Evolutionary conservation across 2,797 vertebrate genomes (phyloP).

Genomic region (Emys orbicularis): DNA sequence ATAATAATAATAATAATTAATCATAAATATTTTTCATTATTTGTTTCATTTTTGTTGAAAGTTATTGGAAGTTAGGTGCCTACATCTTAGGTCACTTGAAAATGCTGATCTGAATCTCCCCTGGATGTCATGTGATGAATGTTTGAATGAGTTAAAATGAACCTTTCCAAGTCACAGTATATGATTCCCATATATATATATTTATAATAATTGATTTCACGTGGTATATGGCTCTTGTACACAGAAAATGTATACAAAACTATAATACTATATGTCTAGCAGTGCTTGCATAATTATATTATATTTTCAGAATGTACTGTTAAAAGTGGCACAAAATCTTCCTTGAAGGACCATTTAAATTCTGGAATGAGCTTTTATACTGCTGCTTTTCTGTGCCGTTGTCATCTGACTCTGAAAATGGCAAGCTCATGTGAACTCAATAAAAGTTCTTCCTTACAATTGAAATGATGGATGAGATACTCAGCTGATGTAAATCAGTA

Average conservation of each 20-base stretch:
- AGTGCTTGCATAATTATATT: neutral
- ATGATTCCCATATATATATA: neutral
- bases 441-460: rapidly evolving
- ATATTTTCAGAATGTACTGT: neutral
- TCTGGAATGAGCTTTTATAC: neutral
- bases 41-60: neutral
- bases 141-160: neutral
- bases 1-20: neutral
- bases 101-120: neutral
- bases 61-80: neutral
- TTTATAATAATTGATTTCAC: neutral
- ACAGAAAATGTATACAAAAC: neutral
- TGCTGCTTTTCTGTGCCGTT: neutral
- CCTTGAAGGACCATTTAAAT: neutral
- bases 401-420: slow-evolving; percentile 1
- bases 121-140: neutral
- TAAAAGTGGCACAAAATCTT: slow-evolving; percentile 9
- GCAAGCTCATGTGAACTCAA: neutral
- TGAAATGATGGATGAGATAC: neutral
- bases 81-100: neutral
- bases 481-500: neutral
- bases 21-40: neutral
- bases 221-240: neutral
- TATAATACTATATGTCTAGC: neutral
- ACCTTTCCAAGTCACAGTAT: rapidly evolving